Conservation (phyloP, 2,888 invertebrate genomes). For the Herminia tarsipennalis region DNA sequence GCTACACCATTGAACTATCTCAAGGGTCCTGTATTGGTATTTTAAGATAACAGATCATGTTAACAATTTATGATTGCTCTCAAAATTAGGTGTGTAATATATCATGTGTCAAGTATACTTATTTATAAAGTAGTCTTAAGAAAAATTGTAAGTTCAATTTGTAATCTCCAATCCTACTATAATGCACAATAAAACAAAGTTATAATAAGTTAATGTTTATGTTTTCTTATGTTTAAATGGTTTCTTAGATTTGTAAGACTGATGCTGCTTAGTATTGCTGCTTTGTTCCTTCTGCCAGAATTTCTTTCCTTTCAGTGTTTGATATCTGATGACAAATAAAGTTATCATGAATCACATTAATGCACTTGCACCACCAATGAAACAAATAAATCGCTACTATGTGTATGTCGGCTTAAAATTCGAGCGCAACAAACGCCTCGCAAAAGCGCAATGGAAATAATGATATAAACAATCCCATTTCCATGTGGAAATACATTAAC, state of each 20-base stretch:
- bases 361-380: too few relatives aligned
- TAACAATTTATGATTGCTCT: conserved; percentile 20
- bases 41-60: too few relatives aligned
- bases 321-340: conserved; percentile 73
- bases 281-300: conserved; percentile 73
- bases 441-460: too few relatives aligned
- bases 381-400: too few relatives aligned
- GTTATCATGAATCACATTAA: too few relatives aligned
- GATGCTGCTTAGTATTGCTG: conserved; percentile 38
- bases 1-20: too few relatives aligned
- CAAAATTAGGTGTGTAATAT: conserved; percentile 30
- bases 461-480: too few relatives aligned
- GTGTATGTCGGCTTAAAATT: too few relatives aligned
- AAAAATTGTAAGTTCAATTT: conserved; percentile 38
- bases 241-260: conserved; percentile 63
- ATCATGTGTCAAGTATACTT: conserved; percentile 32
- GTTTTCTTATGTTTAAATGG: conserved; percentile 64
- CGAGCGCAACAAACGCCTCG: too few relatives aligned
- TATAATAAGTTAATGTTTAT: conserved; percentile 19
- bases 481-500: too few relatives aligned
- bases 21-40: too few relatives aligned
- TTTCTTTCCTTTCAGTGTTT: conserved; percentile 72
- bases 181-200: conserved; percentile 40
- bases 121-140: conserved; percentile 34
- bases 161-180: conserved; percentile 30